Evolutionary conservation across 2,888 invertebrate genomes (phyloP), one percentile per base, ranked within the genome.

Genomic region (Lasius platythorax): DNA sequence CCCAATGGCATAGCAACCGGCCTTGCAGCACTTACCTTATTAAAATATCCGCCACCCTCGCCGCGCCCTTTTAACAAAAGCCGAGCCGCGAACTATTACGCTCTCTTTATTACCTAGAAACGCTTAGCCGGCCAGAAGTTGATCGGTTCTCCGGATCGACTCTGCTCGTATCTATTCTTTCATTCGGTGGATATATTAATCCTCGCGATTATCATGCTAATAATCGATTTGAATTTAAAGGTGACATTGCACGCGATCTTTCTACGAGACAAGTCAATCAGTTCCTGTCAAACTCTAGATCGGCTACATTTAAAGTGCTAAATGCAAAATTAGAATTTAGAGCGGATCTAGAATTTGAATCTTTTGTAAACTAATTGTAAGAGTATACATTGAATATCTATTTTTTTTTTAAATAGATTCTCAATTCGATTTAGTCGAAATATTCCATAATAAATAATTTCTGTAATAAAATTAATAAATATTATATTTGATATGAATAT

Each of bases 11-110:
- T 91, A 91, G 91, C 88, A 91, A 91, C 91, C 91, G 93, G 93
- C 92, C 94, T 94, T 94, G 93, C 93, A 94, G 95, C 95, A 95
- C 95, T 95, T 95, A 95, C 94, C 94, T 94, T 95, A 95, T 95
- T 95, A 95, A 95, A 95, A 95, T 95, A 95, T 95, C 94, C 92
- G 88, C 91, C 92, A 90, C 90, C 91, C 90, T 89, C 88, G 83
- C 90, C 90, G 87, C 91, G 86, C 87, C 87, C 87, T 88, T 90
- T 87, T 89, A 89, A 90, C 91, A 86, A 89, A 88, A 90, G 85
- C 90, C 75, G 66, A 82, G 81, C 64, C 83, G 86, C 87, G 70
- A 85, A 88, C 85, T 87, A 82, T 84, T 84, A 68, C 64, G 61
- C 81, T 66, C 73, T 70, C 87, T 83, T 83, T 86, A 84, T 88